These are phyloP conservation scores for Discoglossus pictus DNA, from an alignment of 2,797 vertebrate genomes.

Conservation along the genomic window DNA sequence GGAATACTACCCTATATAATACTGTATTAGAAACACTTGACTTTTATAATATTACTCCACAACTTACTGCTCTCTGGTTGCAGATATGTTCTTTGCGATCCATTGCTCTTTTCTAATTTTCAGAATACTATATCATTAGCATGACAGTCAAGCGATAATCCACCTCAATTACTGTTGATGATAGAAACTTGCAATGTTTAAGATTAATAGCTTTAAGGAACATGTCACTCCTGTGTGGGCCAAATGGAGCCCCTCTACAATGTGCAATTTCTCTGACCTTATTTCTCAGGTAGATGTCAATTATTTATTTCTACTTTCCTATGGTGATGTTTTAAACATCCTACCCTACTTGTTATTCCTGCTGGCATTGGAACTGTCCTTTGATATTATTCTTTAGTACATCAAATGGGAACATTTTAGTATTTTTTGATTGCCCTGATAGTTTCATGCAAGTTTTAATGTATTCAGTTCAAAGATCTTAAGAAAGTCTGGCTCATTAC, in stretches of 20 bases:
- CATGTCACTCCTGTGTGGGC: constrained; percentile 28
- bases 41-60: no score
- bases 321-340: constrained; percentile 52
- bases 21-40: no score
- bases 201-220: constrained; percentile 42
- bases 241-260: constrained; percentile 35
- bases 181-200: constrained; percentile 27
- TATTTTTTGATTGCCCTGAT: constrained; percentile 54
- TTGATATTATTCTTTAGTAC: constrained; percentile 53
- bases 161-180: constrained; percentile 40
- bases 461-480: constrained; percentile 52
- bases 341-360: constrained; percentile 51
- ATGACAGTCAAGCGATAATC: constrained; percentile 45
- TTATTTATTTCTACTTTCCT: constrained; percentile 51
- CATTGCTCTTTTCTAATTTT: constrained; percentile 41
- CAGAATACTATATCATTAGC: constrained; percentile 41
- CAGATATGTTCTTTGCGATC: no score
- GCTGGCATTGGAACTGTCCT: constrained; percentile 49
- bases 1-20: no score
- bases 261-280: constrained; percentile 49
- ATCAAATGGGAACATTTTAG: constrained; percentile 53
- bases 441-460: constrained; percentile 53
- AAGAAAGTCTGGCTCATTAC: constrained; percentile 52
- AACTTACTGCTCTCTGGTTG: no score
- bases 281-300: constrained; percentile 49